Evolutionary conservation across 2,113 vertebrate genomes (phyloP).

Genomic region (Lanius collurio): DNA sequence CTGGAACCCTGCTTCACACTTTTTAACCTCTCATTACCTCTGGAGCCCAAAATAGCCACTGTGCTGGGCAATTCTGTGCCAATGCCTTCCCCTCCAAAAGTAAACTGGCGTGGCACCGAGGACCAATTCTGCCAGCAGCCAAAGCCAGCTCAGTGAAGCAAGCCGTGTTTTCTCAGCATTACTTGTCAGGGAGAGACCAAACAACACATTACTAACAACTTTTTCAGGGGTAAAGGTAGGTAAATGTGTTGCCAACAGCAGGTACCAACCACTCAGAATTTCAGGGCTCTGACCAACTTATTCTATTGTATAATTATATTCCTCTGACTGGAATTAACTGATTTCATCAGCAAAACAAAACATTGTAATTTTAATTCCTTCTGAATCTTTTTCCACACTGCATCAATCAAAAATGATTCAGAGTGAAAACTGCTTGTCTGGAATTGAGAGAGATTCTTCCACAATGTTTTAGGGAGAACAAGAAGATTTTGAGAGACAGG

Average conservation of each 20-base stretch:
- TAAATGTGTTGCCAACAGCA: background rate
- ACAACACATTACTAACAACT: background rate
- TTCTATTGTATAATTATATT: background rate
- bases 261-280: background rate
- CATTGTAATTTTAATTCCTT: background rate
- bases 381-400: background rate
- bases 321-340: background rate
- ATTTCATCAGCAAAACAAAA: background rate
- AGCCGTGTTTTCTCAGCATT: background rate
- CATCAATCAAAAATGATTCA: background rate
- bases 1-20: conserved; percentile 18
- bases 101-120: background rate
- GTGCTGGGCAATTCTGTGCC: background rate
- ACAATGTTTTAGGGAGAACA: background rate
- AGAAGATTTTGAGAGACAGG: background rate
- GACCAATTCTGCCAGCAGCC: background rate
- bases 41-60: background rate
- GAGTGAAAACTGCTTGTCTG: background rate
- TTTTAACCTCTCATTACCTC: conserved; percentile 33
- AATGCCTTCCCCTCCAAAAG: background rate
- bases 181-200: background rate
- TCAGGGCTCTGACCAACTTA: background rate
- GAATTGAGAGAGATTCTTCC: background rate
- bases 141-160: background rate
- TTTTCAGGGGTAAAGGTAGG: background rate